These are phyloP conservation scores for Caenorhabditis panamensis DNA, from an alignment of 2,888 invertebrate species.

Conservation along the genomic window DNA sequence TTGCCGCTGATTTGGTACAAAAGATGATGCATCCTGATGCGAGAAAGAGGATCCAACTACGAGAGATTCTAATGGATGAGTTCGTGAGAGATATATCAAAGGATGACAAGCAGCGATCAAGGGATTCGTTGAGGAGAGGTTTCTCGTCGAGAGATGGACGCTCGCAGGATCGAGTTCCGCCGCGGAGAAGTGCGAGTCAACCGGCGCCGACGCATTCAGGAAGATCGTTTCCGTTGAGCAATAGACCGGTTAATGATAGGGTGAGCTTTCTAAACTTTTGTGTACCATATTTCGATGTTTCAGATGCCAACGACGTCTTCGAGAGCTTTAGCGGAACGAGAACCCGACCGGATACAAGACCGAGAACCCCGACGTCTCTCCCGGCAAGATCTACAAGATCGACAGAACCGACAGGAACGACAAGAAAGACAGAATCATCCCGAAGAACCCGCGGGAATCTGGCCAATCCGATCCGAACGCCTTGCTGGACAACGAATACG, in stretches of 20 bases:
- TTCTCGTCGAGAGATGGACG: not conserved
- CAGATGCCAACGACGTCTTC: constrained; percentile 16
- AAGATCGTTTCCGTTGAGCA: not conserved
- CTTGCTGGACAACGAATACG: constrained; percentile 39
- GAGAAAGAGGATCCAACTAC: constrained; percentile 31
- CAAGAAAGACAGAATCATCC: too few species aligned
- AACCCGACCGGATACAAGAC: not conserved
- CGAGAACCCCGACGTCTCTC: not conserved
- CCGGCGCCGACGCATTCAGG: constrained; percentile 16
- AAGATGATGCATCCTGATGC: constrained; percentile 56
- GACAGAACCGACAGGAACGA: not conserved
- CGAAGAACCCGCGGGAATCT: not conserved
- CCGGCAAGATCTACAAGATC: constrained; percentile 8
- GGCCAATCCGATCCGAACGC: constrained; percentile 46
- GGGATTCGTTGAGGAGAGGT: constrained; percentile 21
- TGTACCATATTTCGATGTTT: not conserved
- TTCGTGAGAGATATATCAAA: constrained; percentile 14
- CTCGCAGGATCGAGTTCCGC: not conserved
- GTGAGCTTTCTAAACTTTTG: constrained; percentile 3
- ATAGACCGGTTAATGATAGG: constrained; percentile 10
- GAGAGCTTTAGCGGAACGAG: not conserved
- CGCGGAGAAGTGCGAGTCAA: constrained; percentile 6
- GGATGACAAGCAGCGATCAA: constrained; percentile 19
- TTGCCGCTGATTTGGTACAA: constrained; percentile 54
- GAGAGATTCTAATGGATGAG: constrained; percentile 37